Percentiles rank a stretch among this genome's conserved stretches.
phyloP scores from a whole-genome alignment of 2,113 vertebrate genomes.

The Misgurnus anguillicaudatus region DNA sequence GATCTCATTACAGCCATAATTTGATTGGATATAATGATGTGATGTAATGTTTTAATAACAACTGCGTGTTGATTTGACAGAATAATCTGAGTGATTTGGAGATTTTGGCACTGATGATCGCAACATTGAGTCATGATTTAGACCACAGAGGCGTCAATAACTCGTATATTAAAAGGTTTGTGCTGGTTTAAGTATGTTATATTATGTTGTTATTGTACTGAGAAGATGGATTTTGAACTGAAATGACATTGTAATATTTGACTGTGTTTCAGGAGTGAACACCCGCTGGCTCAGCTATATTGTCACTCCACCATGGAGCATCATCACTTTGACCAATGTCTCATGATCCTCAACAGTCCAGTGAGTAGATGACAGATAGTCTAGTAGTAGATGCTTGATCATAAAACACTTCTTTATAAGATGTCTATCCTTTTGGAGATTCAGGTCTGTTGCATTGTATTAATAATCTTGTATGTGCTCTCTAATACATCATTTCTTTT shows the following conservation, averaged over 20 bases:
- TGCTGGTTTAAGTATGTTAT: not conserved
- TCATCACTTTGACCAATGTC: constrained; percentile 97
- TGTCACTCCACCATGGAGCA: constrained; percentile 99
- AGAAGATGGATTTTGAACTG: not conserved
- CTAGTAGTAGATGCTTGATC: too few species aligned
- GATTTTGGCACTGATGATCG: constrained; percentile 91
- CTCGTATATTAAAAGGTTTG: constrained; percentile 93
- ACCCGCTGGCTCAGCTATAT: constrained; percentile 94
- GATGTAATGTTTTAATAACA: not conserved
- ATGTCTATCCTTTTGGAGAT: too few species aligned
- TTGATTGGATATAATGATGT: not conserved
- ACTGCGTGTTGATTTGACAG: constrained; percentile 64
- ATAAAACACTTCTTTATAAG: too few species aligned
- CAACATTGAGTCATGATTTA: constrained; percentile 91
- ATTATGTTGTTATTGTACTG: not conserved
- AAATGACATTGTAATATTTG: not conserved
- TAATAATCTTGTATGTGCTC: too few species aligned
- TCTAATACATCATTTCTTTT: not conserved
- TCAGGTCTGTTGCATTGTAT: too few species aligned
- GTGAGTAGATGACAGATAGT: constrained; percentile 72
- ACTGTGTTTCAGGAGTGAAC: constrained; percentile 83
- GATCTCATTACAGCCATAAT: too few species aligned
- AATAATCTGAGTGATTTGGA: constrained; percentile 86
- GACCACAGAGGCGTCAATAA: constrained; percentile 98
- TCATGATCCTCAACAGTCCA: constrained; percentile 97